These are phyloP conservation scores for Dinothrombium tinctorium DNA, from an alignment of 1,140 invertebrate species.

Conservation along the genomic window DNA sequence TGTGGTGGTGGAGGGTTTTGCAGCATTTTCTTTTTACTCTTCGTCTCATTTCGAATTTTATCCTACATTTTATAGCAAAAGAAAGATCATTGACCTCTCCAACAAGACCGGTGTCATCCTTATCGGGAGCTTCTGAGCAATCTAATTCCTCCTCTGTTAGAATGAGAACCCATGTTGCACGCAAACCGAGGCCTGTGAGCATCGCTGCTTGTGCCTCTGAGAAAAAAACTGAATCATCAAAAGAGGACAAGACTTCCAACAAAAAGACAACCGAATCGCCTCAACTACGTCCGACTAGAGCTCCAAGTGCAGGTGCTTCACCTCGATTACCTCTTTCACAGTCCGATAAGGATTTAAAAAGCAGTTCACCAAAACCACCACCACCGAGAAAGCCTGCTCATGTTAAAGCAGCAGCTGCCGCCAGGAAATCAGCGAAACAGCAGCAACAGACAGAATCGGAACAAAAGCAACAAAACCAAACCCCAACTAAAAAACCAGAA, in stretches of 20 bases:
- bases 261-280: not conserved
- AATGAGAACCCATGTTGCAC: not conserved
- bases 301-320: not conserved
- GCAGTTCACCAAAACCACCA: conserved; percentile 2
- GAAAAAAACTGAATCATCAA: not conserved
- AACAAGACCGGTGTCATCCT: conserved; percentile 2
- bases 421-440: not conserved
- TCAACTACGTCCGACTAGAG: not conserved
- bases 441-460: not conserved
- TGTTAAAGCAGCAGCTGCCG: conserved; percentile 2
- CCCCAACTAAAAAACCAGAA: too few species aligned
- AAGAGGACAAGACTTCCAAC: not conserved
- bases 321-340: not conserved
- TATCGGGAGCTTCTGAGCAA: conserved; percentile 1
- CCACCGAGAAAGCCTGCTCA: conserved; percentile 6
- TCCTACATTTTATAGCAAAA: too few species aligned
- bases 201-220: not conserved
- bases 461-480: not conserved
- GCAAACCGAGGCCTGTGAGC: conserved; percentile 6
- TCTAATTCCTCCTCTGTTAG: not conserved
- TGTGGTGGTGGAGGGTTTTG: too few species aligned
- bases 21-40: too few species aligned
- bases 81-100: too few species aligned
- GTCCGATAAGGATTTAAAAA: not conserved
- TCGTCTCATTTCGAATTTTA: too few species aligned